Evolutionary conservation across 1,140 invertebrate species (phyloP).

Genomic region (Lysiphlebus fabarum): DNA sequence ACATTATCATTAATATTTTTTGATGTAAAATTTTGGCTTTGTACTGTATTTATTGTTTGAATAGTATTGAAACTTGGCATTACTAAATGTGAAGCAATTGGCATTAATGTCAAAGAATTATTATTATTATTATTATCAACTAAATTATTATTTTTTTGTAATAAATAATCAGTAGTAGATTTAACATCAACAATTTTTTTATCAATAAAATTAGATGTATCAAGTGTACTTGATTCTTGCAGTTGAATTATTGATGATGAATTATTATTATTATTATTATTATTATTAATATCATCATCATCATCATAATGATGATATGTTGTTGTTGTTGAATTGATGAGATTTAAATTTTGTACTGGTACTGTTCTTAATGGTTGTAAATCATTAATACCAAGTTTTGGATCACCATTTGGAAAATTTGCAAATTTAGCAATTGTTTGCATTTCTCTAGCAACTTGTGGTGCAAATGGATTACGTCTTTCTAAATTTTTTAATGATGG

Average conservation of each 20-base stretch:
- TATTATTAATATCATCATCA: too few species aligned
- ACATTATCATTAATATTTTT: too few species aligned
- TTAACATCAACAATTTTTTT: not conserved
- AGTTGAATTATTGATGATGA: too few species aligned
- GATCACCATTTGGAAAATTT: constrained; percentile 48
- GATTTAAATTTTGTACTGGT: not conserved
- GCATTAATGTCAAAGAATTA: constrained; percentile 34
- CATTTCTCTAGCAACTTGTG: constrained; percentile 46
- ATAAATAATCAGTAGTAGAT: too few species aligned
- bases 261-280: too few species aligned
- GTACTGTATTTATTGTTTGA: constrained; percentile 33
- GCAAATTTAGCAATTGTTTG: constrained; percentile 41
- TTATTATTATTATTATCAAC: constrained; percentile 11
- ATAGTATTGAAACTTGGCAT: constrained; percentile 44
- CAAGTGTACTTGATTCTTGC: too few species aligned
- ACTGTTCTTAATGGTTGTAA: not conserved
- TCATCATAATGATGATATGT: too few species aligned
- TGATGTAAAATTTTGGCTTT: not conserved
- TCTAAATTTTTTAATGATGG: constrained; percentile 32
- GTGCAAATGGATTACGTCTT: constrained; percentile 45
- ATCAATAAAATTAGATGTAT: too few species aligned
- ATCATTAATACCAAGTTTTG: constrained; percentile 32
- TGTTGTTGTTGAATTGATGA: too few species aligned
- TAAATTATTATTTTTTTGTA: too few species aligned
- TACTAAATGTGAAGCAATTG: constrained; percentile 39